These are phyloP conservation scores for Tribolium freemani DNA, from an alignment of 2,888 invertebrate species.

Conservation along the genomic window DNA sequence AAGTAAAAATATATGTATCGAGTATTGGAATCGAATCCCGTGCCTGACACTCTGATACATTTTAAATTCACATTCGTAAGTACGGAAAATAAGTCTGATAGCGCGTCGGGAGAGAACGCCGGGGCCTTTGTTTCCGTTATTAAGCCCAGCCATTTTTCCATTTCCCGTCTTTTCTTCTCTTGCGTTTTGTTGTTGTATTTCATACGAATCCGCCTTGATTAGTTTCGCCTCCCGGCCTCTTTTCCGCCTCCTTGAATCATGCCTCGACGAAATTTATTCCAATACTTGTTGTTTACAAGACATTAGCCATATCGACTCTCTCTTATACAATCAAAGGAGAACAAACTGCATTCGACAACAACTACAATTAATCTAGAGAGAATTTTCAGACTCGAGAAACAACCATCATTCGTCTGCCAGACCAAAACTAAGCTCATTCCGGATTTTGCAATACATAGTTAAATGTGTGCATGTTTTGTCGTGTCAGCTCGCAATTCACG, in stretches of 20 bases:
- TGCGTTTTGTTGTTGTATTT: slow-evolving; percentile 42
- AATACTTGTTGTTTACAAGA: slow-evolving; percentile 44
- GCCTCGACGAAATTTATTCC: slow-evolving; percentile 36
- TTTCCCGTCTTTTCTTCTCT: slow-evolving; percentile 38
- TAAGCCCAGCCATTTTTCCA: slow-evolving; percentile 54
- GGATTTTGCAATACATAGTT: not conserved
- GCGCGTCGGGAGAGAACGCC: slow-evolving; percentile 45
- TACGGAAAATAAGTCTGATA: slow-evolving; percentile 61
- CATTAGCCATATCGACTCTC: slow-evolving; percentile 39
- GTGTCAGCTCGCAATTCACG: slow-evolving; percentile 45
- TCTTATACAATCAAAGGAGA: slow-evolving; percentile 31
- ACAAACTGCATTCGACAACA: slow-evolving; percentile 34
- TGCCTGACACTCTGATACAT: slow-evolving; percentile 66
- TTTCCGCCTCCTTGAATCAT: slow-evolving; percentile 36
- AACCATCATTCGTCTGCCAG: not conserved
- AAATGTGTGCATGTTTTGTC: slow-evolving; percentile 16
- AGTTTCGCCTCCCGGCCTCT: slow-evolving; percentile 44
- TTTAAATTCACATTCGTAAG: slow-evolving; percentile 68
- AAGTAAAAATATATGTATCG: slow-evolving; percentile 70
- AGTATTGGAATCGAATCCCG: slow-evolving; percentile 67
- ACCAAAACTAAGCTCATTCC: not conserved
- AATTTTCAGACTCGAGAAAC: slow-evolving; percentile 11
- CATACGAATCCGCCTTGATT: slow-evolving; percentile 46
- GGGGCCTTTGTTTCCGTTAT: slow-evolving; percentile 55
- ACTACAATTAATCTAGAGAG: slow-evolving; percentile 29